A percentile compares a stretch with the other conserved stretches of the same genome.
Evolutionary conservation across 2,113 vertebrate species (phyloP).

Genomic region (Peromyscus polionotus): DNA sequence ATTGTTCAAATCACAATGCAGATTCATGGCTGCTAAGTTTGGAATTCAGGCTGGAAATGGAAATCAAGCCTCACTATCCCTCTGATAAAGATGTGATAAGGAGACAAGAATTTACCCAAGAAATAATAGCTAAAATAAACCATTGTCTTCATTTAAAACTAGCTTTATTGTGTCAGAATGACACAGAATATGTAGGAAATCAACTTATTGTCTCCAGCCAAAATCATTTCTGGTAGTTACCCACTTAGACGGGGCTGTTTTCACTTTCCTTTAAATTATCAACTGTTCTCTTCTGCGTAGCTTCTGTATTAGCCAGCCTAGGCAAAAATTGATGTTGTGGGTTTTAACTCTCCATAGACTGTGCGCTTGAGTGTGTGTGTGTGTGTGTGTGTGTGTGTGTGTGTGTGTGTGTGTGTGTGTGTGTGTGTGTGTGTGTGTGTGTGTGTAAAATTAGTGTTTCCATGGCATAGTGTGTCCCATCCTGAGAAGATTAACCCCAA

Average conservation of each 20-base stretch:
- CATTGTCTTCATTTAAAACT: not conserved
- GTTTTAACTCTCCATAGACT: not conserved
- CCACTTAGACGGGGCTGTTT: not conserved
- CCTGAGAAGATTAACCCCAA: not conserved
- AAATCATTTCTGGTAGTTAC: constrained; percentile 20
- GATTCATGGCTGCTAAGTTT: not conserved
- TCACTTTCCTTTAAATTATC: not conserved
- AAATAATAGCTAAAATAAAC: not conserved
- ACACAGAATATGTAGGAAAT: constrained; percentile 26
- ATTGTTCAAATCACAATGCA: not conserved
- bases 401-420: not conserved
- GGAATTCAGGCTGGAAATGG: constrained; percentile 9
- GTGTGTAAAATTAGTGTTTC: constrained; percentile 9
- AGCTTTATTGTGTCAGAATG: not conserved
- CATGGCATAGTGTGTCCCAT: not conserved
- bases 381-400: not conserved
- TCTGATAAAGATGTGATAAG: not conserved
- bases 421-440: not conserved
- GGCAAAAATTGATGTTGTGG: not conserved
- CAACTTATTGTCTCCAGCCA: constrained; percentile 4
- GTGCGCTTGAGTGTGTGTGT: not conserved
- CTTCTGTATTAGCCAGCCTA: not conserved
- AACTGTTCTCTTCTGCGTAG: constrained; percentile 22
- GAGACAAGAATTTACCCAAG: not conserved
- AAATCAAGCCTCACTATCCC: not conserved